phyloP scores from a whole-genome alignment of 2,888 invertebrate species.

The Drosophila phalerata region DNA sequence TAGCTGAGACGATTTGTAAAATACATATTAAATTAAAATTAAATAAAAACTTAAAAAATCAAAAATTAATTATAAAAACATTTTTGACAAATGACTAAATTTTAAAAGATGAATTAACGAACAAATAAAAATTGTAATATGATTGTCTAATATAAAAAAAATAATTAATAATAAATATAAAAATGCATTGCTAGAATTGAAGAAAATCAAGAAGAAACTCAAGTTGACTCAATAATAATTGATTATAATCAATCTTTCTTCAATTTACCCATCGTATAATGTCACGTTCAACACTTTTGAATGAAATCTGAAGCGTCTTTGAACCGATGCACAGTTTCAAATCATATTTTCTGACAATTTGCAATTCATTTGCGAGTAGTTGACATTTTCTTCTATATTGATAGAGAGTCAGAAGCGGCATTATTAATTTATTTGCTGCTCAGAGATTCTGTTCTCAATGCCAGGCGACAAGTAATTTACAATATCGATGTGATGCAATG shows the following conservation, averaged over 20 bases:
- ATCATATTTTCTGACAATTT: background rate
- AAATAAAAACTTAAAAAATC: no score
- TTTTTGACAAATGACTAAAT: no score
- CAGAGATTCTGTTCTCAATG: conserved; percentile 34
- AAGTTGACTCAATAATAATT: background rate
- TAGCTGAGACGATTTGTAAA: no score
- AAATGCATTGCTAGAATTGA: background rate
- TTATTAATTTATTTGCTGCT: conserved; percentile 2
- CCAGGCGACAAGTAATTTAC: conserved; percentile 58
- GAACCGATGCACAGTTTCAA: background rate
- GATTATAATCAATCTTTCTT: background rate
- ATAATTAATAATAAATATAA: no score
- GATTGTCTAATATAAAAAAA: no score
- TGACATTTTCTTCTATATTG: background rate
- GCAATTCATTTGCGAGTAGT: background rate
- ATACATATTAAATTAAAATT: no score
- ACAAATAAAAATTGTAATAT: no score
- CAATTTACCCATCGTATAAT: background rate
- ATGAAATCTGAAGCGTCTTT: background rate
- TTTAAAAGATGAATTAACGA: no score
- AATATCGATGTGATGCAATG: conserved; percentile 56
- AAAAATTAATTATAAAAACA: no score
- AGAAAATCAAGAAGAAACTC: no score
- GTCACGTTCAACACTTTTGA: background rate
- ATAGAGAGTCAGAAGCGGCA: background rate